Conservation (phyloP, 2,113 vertebrate species). For the Ammodytes dubius region DNA sequence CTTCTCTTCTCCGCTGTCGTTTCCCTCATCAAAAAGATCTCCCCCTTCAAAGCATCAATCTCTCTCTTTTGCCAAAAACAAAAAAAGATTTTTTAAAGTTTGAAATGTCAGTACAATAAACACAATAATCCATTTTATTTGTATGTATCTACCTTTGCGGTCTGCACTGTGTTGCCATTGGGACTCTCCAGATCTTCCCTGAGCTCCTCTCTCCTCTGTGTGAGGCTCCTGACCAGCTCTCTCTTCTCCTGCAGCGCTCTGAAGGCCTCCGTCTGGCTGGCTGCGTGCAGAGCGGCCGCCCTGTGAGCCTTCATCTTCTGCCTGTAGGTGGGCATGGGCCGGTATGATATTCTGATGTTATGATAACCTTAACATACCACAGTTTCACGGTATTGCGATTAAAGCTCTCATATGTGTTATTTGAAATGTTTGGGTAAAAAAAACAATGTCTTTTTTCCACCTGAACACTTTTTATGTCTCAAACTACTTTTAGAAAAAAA, state of each 20-base stretch:
- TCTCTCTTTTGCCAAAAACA: slow-evolving; percentile 59
- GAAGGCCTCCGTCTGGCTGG: slow-evolving; percentile 57
- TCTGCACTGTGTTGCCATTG: slow-evolving; percentile 60
- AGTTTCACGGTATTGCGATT: too few species aligned
- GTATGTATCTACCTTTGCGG: slow-evolving; percentile 67
- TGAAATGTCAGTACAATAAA: not conserved
- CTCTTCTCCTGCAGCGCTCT: slow-evolving; percentile 71
- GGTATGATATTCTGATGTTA: too few species aligned
- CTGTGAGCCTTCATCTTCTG: slow-evolving; percentile 75
- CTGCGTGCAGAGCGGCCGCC: slow-evolving; percentile 26
- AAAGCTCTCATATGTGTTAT: too few species aligned
- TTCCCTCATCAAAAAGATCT: slow-evolving; percentile 48
- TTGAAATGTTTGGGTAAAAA: too few species aligned
- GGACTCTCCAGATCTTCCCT: slow-evolving; percentile 73
- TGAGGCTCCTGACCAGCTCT: slow-evolving; percentile 59
- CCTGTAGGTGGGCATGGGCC: slow-evolving; percentile 47
- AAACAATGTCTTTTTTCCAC: too few species aligned
- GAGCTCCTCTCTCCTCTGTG: slow-evolving; percentile 64
- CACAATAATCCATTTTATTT: too few species aligned
- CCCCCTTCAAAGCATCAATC: slow-evolving; percentile 51
- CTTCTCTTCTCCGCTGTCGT: slow-evolving; percentile 41
- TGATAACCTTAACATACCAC: too few species aligned
- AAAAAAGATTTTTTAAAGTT: not conserved
- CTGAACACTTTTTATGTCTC: too few species aligned
- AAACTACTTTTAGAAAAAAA: too few species aligned